Evolutionary conservation across 2,113 vertebrate species (phyloP), one percentile per base, ranked within the genome.

Genomic region (Castor canadensis): DNA sequence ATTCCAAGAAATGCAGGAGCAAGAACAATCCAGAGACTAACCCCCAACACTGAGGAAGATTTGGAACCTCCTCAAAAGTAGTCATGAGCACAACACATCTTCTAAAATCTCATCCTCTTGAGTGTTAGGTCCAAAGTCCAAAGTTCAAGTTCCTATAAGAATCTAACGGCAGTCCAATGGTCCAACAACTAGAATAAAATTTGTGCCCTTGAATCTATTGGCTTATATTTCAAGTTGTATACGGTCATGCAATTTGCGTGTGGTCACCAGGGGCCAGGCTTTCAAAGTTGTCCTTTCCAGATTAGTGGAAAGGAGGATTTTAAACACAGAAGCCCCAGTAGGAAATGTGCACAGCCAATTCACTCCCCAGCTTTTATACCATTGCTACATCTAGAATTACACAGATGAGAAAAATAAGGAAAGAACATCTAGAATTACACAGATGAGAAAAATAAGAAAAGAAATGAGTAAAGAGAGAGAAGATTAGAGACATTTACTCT

Each of bases 31-130:
- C 17, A 16, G 40, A 26, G 17, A 95, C n/a, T 6, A n/a, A n/a
- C n/a, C n/a, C n/a, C 54, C 43, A 28, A n/a, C n/a, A 7, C 3
- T 62, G 72, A 62, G 35, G 22, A 56, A 9, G 38, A 5, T 1
- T 2, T 0, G 1, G 0, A 20, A 19, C 2, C 0, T 56, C 2
- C 17, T 4, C 1, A 26, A 38, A 26, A 30, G 1, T 3, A 32
- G 30, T 28, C 30, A 9, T 0, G 6, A 12, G 22, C 45, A 45
- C 9, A 67, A 12, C 1, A 6, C 47, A 35, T 9, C 3, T 43
- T 52, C 30, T 32, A 17, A 22, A 16, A 10, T 22, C 43, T 3
- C 32, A 6, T 43, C 5, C 15, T n/a, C 56, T 43, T 47, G 9
- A 49, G n/a, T n/a, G n/a, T n/a, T n/a, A n/a, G n/a, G n/a, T 17